Evolutionary conservation across 2,888 invertebrate genomes (phyloP), one percentile per base, ranked within the genome.

Genomic region (Habroteleia sp.): DNA sequence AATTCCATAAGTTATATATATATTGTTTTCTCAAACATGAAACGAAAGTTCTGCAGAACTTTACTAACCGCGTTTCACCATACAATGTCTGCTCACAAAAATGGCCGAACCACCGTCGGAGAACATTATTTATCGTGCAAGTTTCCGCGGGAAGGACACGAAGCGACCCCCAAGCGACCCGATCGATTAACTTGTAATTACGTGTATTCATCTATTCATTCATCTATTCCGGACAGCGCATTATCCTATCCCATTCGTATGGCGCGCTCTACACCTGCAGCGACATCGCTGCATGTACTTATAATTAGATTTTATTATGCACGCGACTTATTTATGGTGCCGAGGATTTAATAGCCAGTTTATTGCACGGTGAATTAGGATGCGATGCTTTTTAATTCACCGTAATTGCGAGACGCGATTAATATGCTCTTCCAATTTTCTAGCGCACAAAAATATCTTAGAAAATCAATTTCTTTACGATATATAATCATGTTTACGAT

Each of bases 181-280:
- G 79, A 79, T 81, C 82, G 80, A 83, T 83, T 82, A 81, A 77
- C 74, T 79, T 80, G 31, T 72, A 76, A 77, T 77, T 74, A 76
- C 68, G 65, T 60, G 69, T 68, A 73, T 73, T 73, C 73, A 75
- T 75, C 73, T 73, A 52, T 72, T 33, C 52, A 74, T 76, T 78
- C 65, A 41, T 62, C 48, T 56, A 44, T 37, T 13, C 41, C 46
- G 41, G 54, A 31, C 62, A 39, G 13, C 31, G 54, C 16, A 66
- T 66, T 66, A 71, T 71, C 52, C 37, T 46, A 44, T 17, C 33
- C 52, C 42, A 20, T 58, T 42, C 23, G 46, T 16, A 16, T 11
- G 25, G 17, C 27, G 35, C 33, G 27, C 25, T 14, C 35, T 52
- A 35, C 48, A 60, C 60, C 68, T 58, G 58, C 62, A 71, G 62